A percentile compares a stretch with the other conserved stretches of the same genome.
phyloP scores from a whole-genome alignment of 2,888 invertebrate genomes.

The Drosophila testacea region DNA sequence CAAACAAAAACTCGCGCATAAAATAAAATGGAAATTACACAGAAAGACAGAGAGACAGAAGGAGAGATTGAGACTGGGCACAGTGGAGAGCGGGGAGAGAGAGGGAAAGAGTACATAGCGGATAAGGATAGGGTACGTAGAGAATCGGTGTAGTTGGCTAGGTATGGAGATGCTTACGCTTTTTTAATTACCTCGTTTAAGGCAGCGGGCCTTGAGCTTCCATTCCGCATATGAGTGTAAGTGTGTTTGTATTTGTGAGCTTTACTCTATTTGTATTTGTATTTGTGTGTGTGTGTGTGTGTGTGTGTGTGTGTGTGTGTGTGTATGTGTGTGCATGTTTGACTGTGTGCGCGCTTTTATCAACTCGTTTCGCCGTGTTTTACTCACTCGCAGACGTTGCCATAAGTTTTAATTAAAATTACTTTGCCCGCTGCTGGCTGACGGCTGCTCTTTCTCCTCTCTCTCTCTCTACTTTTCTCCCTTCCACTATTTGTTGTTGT shows the following conservation, averaged over 20 bases:
- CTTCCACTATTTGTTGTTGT: slow-evolving; percentile 12
- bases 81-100: background rate
- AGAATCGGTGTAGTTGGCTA: slow-evolving; percentile 49
- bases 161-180: slow-evolving; percentile 75
- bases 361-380: slow-evolving; percentile 78
- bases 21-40: slow-evolving; percentile 79
- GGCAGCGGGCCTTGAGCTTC: slow-evolving; percentile 63
- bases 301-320: too few relatives aligned
- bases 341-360: slow-evolving; percentile 67
- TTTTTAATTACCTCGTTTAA: slow-evolving; percentile 79
- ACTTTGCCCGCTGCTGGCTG: slow-evolving; percentile 72
- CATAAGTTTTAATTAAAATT: slow-evolving; percentile 79
- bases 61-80: slow-evolving; percentile 4
- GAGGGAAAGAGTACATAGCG: slow-evolving; percentile 7
- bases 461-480: background rate
- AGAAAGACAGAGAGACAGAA: slow-evolving; percentile 32
- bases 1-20: slow-evolving; percentile 71
- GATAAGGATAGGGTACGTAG: slow-evolving; percentile 28
- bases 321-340: slow-evolving; percentile 15
- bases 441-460: slow-evolving; percentile 48
- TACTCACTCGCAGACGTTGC: slow-evolving; percentile 80
- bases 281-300: slow-evolving; percentile 22
- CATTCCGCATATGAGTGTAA: slow-evolving; percentile 36
- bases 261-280: slow-evolving; percentile 36
- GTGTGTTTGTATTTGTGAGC: slow-evolving; percentile 31